phyloP scores from a whole-genome alignment of 2,113 vertebrate species.

The Sylvia atricapilla region DNA sequence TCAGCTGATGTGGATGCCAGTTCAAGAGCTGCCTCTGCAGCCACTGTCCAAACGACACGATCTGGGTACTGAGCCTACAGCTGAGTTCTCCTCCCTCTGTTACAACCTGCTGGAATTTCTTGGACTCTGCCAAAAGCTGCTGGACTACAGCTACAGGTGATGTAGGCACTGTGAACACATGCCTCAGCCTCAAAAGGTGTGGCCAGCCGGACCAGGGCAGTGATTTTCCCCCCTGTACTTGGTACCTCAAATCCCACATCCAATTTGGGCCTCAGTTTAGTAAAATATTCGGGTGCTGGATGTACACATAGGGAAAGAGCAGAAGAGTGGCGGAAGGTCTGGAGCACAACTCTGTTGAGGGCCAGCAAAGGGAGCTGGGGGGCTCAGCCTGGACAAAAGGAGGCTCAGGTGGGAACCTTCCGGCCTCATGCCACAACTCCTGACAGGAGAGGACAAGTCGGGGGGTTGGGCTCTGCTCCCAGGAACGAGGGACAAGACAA shows the following conservation, averaged over 20 bases:
- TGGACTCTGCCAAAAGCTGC: not conserved
- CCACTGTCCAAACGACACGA: fast-evolving
- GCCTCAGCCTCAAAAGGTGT: not conserved
- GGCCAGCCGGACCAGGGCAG: not conserved
- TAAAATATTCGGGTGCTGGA: no score
- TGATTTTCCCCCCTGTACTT: no score
- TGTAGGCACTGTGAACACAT: not conserved
- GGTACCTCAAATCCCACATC: not conserved
- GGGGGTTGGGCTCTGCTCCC: fast-evolving
- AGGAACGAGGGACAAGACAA: not conserved
- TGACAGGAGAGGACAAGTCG: not conserved
- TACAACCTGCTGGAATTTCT: not conserved
- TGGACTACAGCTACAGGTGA: not conserved
- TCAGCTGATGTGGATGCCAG: not conserved
- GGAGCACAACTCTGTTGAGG: not conserved
- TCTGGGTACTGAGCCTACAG: not conserved
- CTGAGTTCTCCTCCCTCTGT: not conserved
- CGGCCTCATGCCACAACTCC: not conserved
- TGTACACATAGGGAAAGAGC: not conserved
- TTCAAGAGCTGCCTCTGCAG: not conserved
- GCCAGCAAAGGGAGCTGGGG: not conserved
- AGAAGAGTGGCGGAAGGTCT: not conserved
- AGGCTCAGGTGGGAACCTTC: not conserved
- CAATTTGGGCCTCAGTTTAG: not conserved
- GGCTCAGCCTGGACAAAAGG: not conserved